Evolutionary conservation across 2,888 invertebrate species (phyloP), one percentile per base, ranked within the genome.

Genomic region (Diaprepes abbreviatus): DNA sequence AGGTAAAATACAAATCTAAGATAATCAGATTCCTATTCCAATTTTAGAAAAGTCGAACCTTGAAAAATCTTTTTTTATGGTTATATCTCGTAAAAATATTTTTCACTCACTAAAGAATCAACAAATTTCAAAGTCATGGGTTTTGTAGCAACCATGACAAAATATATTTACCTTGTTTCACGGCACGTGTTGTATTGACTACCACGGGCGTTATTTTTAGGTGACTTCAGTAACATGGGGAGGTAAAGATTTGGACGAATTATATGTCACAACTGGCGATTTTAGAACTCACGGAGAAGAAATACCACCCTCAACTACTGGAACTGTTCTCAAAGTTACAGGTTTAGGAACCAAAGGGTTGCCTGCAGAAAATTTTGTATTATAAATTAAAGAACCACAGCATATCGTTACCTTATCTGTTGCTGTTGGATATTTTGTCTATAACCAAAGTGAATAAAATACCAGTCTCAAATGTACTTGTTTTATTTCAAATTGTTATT

Each of bases 1-100:
- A 90, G 80, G 88, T 89, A 74, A 72, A 55, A 21, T 45, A 33
- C 28, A 28, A 28, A 6, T 28, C 28, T 4, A 28, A 28, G n/a
- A n/a, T n/a, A n/a, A n/a, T n/a, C n/a, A n/a, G n/a, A n/a, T n/a
- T n/a, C n/a, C n/a, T n/a, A n/a, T n/a, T n/a, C n/a, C n/a, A n/a
- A n/a, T n/a, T n/a, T n/a, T n/a, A n/a, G n/a, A n/a, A n/a, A n/a
- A n/a, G n/a, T n/a, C n/a, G n/a, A n/a, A n/a, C n/a, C n/a, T n/a
- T n/a, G n/a, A n/a, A n/a, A n/a, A n/a, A n/a, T n/a, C n/a, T n/a
- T n/a, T n/a, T n/a, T n/a, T n/a, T n/a, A n/a, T n/a, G n/a, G n/a
- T n/a, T n/a, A n/a, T 28, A 28, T 28, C 3, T 6, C 28, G 3
- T 28, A 28, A 6, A 4, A 28, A 28, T 4, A 28, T 28, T 3